Conservation (phyloP, 2,797 vertebrate species). For the Trematomus bernacchii region DNA sequence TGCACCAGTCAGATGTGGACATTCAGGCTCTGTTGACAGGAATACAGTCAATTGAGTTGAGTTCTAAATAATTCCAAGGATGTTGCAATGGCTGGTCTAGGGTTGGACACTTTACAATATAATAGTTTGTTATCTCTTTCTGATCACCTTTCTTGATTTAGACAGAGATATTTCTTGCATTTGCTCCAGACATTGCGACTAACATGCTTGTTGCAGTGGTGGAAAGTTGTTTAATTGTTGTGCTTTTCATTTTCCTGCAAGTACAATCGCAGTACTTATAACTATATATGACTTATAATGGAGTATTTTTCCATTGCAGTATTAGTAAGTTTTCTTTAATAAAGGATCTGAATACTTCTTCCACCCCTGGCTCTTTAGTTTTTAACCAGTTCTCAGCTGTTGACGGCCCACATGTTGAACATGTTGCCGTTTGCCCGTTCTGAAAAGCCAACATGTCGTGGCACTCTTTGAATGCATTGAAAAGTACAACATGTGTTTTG, state of each 20-base stretch:
- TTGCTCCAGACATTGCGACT: neutral
- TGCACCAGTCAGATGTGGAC: slow-evolving; percentile 1
- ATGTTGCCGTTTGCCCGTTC: neutral
- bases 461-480: neutral
- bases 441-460: neutral
- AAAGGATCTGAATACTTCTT: too few species aligned
- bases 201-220: too few species aligned
- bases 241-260: too few species aligned
- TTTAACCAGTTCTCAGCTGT: too few species aligned
- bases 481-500: neutral
- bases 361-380: too few species aligned
- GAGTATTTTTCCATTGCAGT: too few species aligned
- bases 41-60: too few species aligned
- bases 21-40: too few species aligned
- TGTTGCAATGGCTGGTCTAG: neutral
- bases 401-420: neutral
- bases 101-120: neutral
- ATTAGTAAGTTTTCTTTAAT: too few species aligned
- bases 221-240: too few species aligned
- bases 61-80: neutral
- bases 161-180: neutral
- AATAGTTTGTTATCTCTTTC: neutral
- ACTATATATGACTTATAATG: too few species aligned
- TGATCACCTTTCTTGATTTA: neutral
- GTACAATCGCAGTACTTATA: too few species aligned